Evolutionary conservation across 1,140 invertebrate species (phyloP).

Genomic region (Araneus ventricosus): DNA sequence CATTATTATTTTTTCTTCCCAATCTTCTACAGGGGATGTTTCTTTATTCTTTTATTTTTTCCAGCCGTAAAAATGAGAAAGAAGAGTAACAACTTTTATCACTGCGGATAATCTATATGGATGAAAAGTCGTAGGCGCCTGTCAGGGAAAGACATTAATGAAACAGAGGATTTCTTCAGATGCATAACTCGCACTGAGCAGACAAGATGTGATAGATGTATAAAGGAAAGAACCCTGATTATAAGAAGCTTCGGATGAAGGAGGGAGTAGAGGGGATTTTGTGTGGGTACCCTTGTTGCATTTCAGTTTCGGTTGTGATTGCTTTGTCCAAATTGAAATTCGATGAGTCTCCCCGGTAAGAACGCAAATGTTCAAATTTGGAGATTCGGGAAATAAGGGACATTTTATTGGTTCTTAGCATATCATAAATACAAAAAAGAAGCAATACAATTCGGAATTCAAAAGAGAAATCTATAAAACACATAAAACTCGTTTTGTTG

Average conservation of each 20-base stretch:
- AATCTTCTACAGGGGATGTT: neutral
- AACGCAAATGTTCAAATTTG: too few relatives aligned
- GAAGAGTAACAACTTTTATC: constrained; percentile 66
- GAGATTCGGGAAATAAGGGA: too few relatives aligned
- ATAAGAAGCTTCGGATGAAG: constrained; percentile 36
- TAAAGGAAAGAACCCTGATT: constrained; percentile 64
- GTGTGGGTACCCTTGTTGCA: neutral
- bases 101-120: constrained; percentile 69
- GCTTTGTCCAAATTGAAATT: neutral
- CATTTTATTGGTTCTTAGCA: too few relatives aligned
- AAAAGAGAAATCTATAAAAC: too few relatives aligned
- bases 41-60: constrained; percentile 45
- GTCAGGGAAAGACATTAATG: constrained; percentile 68
- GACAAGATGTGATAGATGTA: constrained; percentile 71
- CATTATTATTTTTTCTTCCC: constrained; percentile 43
- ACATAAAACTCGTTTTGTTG: too few relatives aligned
- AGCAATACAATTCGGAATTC: too few relatives aligned
- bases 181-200: constrained; percentile 35
- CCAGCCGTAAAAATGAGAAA: constrained; percentile 56
- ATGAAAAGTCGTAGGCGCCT: constrained; percentile 73
- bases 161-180: constrained; percentile 66
- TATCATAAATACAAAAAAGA: too few relatives aligned
- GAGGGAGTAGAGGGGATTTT: neutral
- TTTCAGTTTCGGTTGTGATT: neutral
- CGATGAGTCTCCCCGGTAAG: neutral